phyloP scores from a whole-genome alignment of 30 jellyfish, hydroid and myxozoan species.

The Rhopilema esculentum region DNA sequence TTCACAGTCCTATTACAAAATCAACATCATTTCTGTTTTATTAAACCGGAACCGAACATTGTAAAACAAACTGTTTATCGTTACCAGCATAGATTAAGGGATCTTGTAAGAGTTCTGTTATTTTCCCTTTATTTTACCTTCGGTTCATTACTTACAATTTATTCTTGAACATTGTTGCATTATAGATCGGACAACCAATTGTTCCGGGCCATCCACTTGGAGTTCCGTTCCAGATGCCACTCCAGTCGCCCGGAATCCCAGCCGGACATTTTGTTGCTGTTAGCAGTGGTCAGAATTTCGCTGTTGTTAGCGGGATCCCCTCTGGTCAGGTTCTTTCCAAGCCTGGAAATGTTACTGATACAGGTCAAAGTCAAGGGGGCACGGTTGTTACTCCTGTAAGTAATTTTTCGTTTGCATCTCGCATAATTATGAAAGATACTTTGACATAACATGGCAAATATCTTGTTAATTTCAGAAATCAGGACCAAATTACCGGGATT shows the following conservation, averaged over 20 bases:
- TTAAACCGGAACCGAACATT: not conserved
- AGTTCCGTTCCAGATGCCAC: slow-evolving; percentile 61
- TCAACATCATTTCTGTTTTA: too few relatives aligned
- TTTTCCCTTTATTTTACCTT: not conserved
- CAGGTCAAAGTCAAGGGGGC: slow-evolving; percentile 38
- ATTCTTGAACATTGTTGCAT: not conserved
- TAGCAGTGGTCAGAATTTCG: slow-evolving; percentile 17
- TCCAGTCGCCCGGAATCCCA: slow-evolving; percentile 52
- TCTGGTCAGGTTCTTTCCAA: slow-evolving; percentile 34
- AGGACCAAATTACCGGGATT: too few relatives aligned
- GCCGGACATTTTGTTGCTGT: slow-evolving; percentile 55
- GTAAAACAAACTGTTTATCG: not conserved
- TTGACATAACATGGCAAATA: too few relatives aligned
- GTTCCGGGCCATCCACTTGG: slow-evolving; percentile 53
- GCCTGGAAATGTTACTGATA: slow-evolving; percentile 31
- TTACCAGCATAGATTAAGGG: not conserved
- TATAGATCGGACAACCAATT: slow-evolving; percentile 51
- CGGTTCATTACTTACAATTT: not conserved
- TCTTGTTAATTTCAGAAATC: too few relatives aligned
- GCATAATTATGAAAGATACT: too few relatives aligned
- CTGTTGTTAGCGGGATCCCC: slow-evolving; percentile 48
- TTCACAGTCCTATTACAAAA: not conserved
- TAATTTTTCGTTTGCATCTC: not conserved
- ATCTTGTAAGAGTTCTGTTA: not conserved
- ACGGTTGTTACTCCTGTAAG: slow-evolving; percentile 53